Evolutionary conservation across 2,113 vertebrate species (phyloP).

Genomic region (Benitochromis conjunctus): DNA sequence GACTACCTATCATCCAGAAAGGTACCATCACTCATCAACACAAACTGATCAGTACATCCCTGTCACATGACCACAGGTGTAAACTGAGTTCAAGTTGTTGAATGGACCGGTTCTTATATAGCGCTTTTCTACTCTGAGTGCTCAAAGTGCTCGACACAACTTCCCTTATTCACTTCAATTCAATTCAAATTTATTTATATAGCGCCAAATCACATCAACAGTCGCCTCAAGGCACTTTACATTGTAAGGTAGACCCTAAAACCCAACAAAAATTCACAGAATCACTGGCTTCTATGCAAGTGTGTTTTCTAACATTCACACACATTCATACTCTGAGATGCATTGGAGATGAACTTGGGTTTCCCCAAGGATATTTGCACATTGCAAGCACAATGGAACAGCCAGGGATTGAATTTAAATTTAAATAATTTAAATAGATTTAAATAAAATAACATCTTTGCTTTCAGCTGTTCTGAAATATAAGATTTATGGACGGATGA

Average conservation of each 20-base stretch:
- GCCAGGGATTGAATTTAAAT: not conserved
- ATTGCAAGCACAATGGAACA: not conserved
- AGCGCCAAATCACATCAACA: too few relatives aligned
- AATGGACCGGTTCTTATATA: not conserved
- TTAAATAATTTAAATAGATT: too few relatives aligned
- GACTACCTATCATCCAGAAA: slow-evolving; percentile 91
- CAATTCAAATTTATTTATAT: too few relatives aligned
- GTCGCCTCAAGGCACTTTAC: too few relatives aligned
- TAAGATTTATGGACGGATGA: not conserved
- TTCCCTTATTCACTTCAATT: not conserved
- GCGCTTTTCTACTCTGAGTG: not conserved
- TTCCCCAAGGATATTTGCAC: not conserved
- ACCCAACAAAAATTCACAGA: too few relatives aligned
- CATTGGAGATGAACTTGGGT: not conserved
- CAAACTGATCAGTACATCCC: not conserved
- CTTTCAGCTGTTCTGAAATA: not conserved
- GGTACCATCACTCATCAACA: slow-evolving; percentile 48
- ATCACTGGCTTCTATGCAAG: not conserved
- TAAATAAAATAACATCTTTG: not conserved
- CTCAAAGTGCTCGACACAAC: not conserved
- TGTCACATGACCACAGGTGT: not conserved
- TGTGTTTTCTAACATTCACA: not conserved
- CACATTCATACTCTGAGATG: not conserved
- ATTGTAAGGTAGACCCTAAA: too few relatives aligned
- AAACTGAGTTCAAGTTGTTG: not conserved